phyloP scores from a whole-genome alignment of 2,113 vertebrate species.

The Platycercus adscitus region DNA sequence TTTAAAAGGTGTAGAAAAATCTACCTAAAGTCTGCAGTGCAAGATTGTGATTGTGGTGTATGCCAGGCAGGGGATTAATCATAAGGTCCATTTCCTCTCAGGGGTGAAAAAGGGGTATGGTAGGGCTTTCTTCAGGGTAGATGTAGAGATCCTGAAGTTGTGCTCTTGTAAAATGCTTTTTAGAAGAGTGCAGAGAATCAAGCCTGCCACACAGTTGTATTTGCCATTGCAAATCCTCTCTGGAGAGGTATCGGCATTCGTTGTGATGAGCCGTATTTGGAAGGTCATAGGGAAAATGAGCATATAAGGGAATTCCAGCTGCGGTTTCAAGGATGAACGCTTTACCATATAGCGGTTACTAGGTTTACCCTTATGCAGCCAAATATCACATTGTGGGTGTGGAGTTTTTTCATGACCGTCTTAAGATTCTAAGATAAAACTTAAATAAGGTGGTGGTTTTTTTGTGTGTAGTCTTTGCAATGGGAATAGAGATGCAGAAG shows the following conservation, averaged over 20 bases:
- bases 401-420: not conserved
- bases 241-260: accelerated
- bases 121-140: too few species aligned
- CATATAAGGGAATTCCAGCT: not conserved
- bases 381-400: not conserved
- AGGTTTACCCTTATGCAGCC: not conserved
- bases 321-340: accelerated
- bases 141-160: not conserved
- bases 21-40: not conserved
- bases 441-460: not conserved
- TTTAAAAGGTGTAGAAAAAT: not conserved
- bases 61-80: not conserved
- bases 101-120: not conserved
- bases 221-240: not conserved
- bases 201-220: not conserved
- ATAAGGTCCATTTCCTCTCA: not conserved
- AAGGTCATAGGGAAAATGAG: not conserved
- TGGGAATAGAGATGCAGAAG: not conserved
- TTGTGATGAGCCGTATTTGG: accelerated
- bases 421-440: not conserved
- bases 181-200: not conserved
- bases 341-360: not conserved
- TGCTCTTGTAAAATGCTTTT: not conserved
- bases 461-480: not conserved
- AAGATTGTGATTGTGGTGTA: not conserved